phyloP scores from a whole-genome alignment of 2,888 invertebrate genomes.

The Onchidella celtica region DNA sequence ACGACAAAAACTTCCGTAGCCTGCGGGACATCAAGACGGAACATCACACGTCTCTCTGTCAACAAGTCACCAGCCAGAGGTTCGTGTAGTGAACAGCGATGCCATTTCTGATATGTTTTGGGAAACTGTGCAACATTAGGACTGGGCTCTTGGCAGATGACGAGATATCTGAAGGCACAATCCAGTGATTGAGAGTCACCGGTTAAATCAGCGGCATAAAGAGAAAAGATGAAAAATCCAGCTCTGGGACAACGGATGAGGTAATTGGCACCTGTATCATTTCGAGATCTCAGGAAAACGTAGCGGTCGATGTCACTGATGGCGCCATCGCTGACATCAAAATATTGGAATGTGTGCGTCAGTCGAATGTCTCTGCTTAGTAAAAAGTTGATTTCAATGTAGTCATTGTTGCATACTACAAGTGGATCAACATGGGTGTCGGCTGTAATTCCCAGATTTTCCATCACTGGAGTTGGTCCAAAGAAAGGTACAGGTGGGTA shows the following conservation, averaged over 20 bases:
- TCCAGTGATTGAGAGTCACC: conserved; percentile 63
- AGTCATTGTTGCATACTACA: conserved; percentile 72
- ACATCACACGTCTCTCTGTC: conserved; percentile 73
- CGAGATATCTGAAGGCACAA: conserved; percentile 75
- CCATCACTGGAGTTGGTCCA: conserved; percentile 74
- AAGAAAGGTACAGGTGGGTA: conserved; percentile 75
- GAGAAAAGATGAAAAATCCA: conserved; percentile 77
- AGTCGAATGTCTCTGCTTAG: conserved; percentile 70
- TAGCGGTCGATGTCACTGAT: conserved; percentile 73
- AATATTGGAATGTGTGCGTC: conserved; percentile 76
- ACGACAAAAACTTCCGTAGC: conserved; percentile 76
- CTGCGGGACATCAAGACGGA: conserved; percentile 74
- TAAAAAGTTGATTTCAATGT: conserved; percentile 73
- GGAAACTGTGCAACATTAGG: conserved; percentile 70
- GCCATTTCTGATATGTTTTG: conserved; percentile 75
- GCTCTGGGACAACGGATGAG: conserved; percentile 76
- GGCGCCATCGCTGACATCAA: conserved; percentile 69
- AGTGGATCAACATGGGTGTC: conserved; percentile 70
- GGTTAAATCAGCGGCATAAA: conserved; percentile 69
- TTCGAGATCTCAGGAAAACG: conserved; percentile 74
- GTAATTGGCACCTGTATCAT: conserved; percentile 73
- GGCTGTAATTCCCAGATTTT: conserved; percentile 65
- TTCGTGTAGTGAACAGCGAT: conserved; percentile 74
- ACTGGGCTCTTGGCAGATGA: conserved; percentile 75
- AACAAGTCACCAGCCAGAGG: conserved; percentile 76